phyloP scores from a whole-genome alignment of 1,140 invertebrate species.

The Bombus haemorrhoidalis region DNA sequence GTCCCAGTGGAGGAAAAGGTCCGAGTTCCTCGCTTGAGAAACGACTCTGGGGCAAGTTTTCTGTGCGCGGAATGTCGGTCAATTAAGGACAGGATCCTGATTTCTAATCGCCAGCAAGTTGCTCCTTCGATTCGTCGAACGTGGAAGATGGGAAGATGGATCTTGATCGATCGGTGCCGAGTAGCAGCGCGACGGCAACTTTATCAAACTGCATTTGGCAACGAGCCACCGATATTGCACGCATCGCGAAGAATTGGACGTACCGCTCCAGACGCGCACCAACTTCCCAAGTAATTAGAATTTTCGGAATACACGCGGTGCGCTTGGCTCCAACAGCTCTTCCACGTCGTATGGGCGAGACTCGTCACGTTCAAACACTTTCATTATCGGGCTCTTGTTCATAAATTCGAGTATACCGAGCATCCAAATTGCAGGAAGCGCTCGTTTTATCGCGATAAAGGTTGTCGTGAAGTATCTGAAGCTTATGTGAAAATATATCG shows the following conservation, averaged over 20 bases:
- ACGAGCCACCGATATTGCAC: constrained; percentile 16
- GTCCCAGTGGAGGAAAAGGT: not conserved
- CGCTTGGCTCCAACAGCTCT: not conserved
- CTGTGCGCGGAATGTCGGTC: not conserved
- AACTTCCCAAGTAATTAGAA: constrained; percentile 35
- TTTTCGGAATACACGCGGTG: not conserved
- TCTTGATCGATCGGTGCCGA: not conserved
- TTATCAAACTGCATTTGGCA: constrained; percentile 34
- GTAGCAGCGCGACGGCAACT: not conserved
- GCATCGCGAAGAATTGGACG: not conserved
- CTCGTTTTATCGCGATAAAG: too few relatives aligned
- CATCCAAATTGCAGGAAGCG: not conserved
- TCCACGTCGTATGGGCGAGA: not conserved
- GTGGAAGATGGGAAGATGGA: not conserved
- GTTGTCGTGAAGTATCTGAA: too few relatives aligned
- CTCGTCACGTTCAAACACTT: not conserved
- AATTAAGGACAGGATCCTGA: not conserved
- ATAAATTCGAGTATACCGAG: not conserved
- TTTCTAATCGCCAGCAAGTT: not conserved
- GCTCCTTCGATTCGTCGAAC: not conserved
- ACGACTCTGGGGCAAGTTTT: not conserved
- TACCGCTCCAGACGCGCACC: too few relatives aligned
- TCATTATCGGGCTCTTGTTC: not conserved
- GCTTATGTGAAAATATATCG: not conserved
- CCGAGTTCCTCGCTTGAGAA: not conserved